Evolutionary conservation across 2,888 invertebrate genomes (phyloP).

Genomic region (Tenthredo amoena): DNA sequence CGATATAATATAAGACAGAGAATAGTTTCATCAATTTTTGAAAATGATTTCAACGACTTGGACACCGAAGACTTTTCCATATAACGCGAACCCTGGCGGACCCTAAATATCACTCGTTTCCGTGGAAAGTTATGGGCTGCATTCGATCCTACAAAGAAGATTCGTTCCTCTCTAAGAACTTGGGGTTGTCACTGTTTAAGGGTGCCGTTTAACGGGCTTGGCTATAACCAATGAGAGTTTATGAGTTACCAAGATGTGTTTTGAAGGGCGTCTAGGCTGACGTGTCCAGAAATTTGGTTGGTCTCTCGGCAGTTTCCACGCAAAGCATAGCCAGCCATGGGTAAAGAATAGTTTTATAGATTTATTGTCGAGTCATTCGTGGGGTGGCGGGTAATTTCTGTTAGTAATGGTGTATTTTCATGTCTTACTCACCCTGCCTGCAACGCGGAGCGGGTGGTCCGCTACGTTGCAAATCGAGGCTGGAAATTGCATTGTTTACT

Average conservation of each 20-base stretch:
- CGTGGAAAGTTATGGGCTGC: neutral
- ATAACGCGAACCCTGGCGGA: neutral
- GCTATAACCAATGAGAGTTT: slow-evolving; percentile 43
- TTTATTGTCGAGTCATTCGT: slow-evolving; percentile 27
- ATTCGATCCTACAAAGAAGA: slow-evolving; percentile 38
- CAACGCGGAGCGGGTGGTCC: neutral
- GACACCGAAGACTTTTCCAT: neutral
- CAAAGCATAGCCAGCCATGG: slow-evolving; percentile 13
- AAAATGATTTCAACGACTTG: neutral
- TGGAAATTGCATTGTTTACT: slow-evolving; percentile 20
- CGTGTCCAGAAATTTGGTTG: slow-evolving; percentile 47
- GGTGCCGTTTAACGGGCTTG: slow-evolving; percentile 28
- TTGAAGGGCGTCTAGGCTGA: slow-evolving; percentile 38
- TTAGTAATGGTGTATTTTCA: slow-evolving; percentile 35
- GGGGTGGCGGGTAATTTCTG: slow-evolving; percentile 40
- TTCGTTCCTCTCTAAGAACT: slow-evolving; percentile 7
- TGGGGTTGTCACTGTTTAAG: slow-evolving; percentile 26
- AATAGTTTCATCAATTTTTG: neutral
- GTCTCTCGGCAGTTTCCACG: slow-evolving; percentile 27
- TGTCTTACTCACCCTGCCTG: slow-evolving; percentile 21
- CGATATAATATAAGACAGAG: neutral
- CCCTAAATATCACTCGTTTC: neutral
- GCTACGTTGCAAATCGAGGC: neutral
- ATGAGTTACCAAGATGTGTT: slow-evolving; percentile 31
- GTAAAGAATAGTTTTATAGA: slow-evolving; percentile 24